These are phyloP conservation scores for Trogon surrucura DNA, from an alignment of 2,113 vertebrate genomes.

Conservation along the genomic window DNA sequence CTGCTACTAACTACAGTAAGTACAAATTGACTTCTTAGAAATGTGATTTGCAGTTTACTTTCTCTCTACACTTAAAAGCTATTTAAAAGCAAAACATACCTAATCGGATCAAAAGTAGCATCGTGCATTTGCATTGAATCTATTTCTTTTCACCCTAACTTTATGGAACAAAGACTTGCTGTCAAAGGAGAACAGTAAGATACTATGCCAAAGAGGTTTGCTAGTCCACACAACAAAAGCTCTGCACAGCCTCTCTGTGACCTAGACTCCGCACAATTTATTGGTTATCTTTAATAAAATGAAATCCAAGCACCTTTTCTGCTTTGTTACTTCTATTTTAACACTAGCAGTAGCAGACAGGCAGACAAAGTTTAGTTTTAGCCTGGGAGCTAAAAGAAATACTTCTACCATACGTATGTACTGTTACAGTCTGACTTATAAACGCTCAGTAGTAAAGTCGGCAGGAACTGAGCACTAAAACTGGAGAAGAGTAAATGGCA, in stretches of 20 bases:
- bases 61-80: neutral
- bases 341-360: slow-evolving; percentile 52
- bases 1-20: neutral
- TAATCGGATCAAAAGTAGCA: neutral
- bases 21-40: neutral
- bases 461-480: slow-evolving; percentile 50
- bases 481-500: slow-evolving; percentile 42
- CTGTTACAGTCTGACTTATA: slow-evolving; percentile 18
- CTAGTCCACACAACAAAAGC: neutral
- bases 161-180: neutral
- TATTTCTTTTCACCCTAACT: neutral
- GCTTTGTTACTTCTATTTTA: slow-evolving; percentile 55
- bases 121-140: neutral
- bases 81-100: neutral
- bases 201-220: neutral
- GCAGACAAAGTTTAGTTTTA: slow-evolving; percentile 53
- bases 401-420: neutral
- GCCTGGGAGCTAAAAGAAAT: slow-evolving; percentile 53
- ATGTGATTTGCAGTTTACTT: neutral
- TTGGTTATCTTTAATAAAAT: slow-evolving; percentile 13
- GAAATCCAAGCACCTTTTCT: neutral
- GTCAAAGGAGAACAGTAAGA: neutral
- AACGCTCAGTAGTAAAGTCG: slow-evolving; percentile 35
- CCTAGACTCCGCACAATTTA: neutral
- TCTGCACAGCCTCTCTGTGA: neutral